Evolutionary conservation across 30 jellyfish, hydroid and myxozoan genomes (phyloP), one percentile per base, ranked within the genome.

Genomic region (Turritopsis rubra): DNA sequence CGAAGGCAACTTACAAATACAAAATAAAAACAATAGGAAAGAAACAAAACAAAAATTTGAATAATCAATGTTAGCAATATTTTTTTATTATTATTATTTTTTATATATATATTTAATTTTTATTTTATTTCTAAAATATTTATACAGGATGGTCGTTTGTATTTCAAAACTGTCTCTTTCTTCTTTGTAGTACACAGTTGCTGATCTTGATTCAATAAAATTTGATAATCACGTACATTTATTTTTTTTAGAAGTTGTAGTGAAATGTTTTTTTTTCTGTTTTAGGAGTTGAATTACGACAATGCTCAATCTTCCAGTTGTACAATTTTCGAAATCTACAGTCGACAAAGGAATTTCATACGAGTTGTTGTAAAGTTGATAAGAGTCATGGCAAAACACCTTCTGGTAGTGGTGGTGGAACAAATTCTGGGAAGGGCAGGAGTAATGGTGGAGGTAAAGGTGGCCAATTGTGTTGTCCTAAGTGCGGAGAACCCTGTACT

Each of bases 401-500:
- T 28, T 23, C 29, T 0, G 68, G 68, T 76, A 52, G 81, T 22
- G 85, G 65, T 75, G 65, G 85, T 54, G 94, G 96, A 21, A 81
- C 89, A 24, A 73, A 81, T 21, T 88, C 88, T 9, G 86, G 91
- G 19, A 87, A 83, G 28, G 97, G 95, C 0, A 89, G 89, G 66
- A n/a, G 79, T 53, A 80, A 52, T 24, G 88, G 88, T 18, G 85
- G 82, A 66, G 98, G 98, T 28, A 92, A 92, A 77, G 96, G 88
- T 72, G 92, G 95, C 54, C 96, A 87, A 73, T 87, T 92, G 19
- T 92, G 98, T 68, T 92, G 98, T 72, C 98, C 98, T 29, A 92
- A 92, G 52, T 92, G 98, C 84, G 98, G 98, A 21, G 95, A 92
- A 78, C 98, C 98, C 25, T 92, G 98, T 72, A 92, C 98, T 52